phyloP scores from a whole-genome alignment of 2,113 vertebrate genomes.

The Cyphomyrus discorhynchus region DNA sequence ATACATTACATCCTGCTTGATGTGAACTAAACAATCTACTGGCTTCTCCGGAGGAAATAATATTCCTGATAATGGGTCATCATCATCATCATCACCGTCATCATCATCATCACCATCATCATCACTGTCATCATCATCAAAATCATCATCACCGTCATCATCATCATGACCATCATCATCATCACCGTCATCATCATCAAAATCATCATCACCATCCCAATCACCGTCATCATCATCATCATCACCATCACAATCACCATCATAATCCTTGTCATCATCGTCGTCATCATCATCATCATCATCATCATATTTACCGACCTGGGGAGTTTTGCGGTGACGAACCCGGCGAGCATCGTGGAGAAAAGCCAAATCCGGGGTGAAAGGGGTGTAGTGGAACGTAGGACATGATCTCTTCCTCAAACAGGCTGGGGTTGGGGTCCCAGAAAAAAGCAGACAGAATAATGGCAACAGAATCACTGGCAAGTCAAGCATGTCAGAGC shows the following conservation, averaged over 20 bases:
- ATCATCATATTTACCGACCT: constrained; percentile 54
- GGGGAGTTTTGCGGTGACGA: constrained; percentile 84
- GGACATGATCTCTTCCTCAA: constrained; percentile 88
- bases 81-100: not conserved
- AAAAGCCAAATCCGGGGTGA: constrained; percentile 79
- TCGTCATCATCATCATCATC: not conserved
- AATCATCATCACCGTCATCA: too few species aligned
- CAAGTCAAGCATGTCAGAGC: not conserved
- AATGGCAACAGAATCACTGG: not conserved
- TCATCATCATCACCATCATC: not conserved
- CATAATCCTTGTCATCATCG: too few species aligned
- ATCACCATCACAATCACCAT: not conserved
- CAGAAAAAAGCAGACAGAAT: not conserved
- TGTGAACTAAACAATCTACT: not conserved
- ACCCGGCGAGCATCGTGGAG: constrained; percentile 79
- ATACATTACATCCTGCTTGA: not conserved
- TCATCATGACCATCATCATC: too few species aligned
- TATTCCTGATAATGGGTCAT: not conserved
- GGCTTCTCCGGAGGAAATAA: not conserved
- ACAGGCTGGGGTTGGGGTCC: constrained; percentile 61
- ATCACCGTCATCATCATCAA: too few species aligned
- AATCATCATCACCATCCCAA: too few species aligned
- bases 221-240: too few species aligned
- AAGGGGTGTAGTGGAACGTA: constrained; percentile 74
- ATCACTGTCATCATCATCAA: not conserved